Evolutionary conservation across 1,140 invertebrate genomes (phyloP).

Genomic region (Penaeus vannamei): DNA sequence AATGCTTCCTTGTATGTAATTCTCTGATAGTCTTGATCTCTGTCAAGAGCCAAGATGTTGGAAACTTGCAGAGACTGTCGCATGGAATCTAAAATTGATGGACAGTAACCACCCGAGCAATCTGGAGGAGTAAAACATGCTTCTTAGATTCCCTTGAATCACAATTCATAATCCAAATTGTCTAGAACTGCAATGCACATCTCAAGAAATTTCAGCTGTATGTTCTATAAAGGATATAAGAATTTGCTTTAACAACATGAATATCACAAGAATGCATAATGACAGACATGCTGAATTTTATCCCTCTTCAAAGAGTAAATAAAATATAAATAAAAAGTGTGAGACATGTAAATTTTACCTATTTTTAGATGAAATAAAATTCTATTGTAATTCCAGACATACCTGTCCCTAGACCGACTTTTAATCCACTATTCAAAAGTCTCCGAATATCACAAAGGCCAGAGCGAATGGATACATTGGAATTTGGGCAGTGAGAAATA

Average conservation of each 20-base stretch:
- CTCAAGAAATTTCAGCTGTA: too few species aligned
- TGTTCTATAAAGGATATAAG: background rate
- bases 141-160: background rate
- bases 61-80: slow-evolving; percentile 82
- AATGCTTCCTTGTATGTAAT: slow-evolving; percentile 85
- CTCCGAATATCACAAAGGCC: slow-evolving; percentile 85
- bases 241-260: background rate
- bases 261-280: background rate
- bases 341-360: too few species aligned
- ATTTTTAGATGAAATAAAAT: too few species aligned
- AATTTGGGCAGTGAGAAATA: slow-evolving; percentile 89
- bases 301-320: background rate
- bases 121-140: slow-evolving; percentile 74
- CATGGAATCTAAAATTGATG: slow-evolving; percentile 84
- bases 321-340: background rate
- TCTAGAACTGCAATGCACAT: background rate
- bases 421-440: slow-evolving; percentile 78
- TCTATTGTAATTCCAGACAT: slow-evolving; percentile 61
- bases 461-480: slow-evolving; percentile 87
- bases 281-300: background rate
- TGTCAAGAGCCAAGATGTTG: slow-evolving; percentile 76
- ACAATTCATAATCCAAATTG: slow-evolving; percentile 12
- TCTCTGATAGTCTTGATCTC: slow-evolving; percentile 73
- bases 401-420: slow-evolving; percentile 90
- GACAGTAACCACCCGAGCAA: slow-evolving; percentile 84